Conservation (phyloP, 2,797 vertebrate species). For the Danio tinwini region DNA sequence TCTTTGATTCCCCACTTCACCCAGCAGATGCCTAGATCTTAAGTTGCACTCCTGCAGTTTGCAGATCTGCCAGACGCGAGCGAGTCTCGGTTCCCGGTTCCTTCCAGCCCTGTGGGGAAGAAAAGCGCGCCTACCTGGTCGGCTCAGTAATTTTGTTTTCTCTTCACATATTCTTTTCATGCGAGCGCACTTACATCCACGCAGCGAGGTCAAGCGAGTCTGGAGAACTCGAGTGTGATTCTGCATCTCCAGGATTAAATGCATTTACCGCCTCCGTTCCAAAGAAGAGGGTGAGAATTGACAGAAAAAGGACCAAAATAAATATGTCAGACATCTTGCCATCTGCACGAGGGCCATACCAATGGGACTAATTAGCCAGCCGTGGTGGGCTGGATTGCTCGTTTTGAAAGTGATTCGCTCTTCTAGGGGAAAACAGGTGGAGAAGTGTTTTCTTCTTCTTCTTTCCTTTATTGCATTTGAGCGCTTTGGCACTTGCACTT, state of each 20-base stretch:
- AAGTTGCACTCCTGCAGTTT: conserved; percentile 35
- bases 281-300: conserved; percentile 46
- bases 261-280: conserved; percentile 40
- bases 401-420: conserved; percentile 57
- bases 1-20: conserved; percentile 54
- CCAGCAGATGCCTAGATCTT: conserved; percentile 60
- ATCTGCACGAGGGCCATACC: conserved; percentile 61
- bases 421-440: conserved; percentile 56
- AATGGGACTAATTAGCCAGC: conserved; percentile 63
- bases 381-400: conserved; percentile 54
- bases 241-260: conserved; percentile 44
- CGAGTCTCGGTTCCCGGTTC: conserved; percentile 39
- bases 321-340: conserved; percentile 65
- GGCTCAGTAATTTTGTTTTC: conserved; percentile 26
- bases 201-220: conserved; percentile 50
- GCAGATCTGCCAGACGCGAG: conserved; percentile 23
- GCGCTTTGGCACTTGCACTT: conserved; percentile 44
- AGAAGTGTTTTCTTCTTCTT: conserved; percentile 16
- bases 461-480: conserved; percentile 48
- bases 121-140: conserved; percentile 18
- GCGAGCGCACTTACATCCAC: conserved; percentile 35
- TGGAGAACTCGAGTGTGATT: conserved; percentile 38
- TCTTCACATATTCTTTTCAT: conserved; percentile 1
- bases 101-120: conserved; percentile 38
- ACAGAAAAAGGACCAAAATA: conserved; percentile 58